These are phyloP conservation scores for Enoplolaimus lenunculus DNA, from an alignment of 2,888 invertebrate genomes.

Conservation along the genomic window DNA sequence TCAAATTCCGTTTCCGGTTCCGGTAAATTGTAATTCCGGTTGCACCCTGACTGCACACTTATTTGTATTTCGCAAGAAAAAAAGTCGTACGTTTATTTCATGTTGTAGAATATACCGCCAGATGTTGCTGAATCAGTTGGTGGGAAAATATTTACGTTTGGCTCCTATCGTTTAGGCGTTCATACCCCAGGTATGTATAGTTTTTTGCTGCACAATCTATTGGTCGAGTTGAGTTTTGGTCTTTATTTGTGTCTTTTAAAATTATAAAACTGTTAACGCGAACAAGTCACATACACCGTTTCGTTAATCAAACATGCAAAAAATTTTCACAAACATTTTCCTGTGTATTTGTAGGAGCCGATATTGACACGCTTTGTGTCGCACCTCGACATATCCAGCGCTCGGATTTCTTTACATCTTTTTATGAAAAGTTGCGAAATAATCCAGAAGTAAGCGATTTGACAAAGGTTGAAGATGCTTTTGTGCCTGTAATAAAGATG, in stretches of 20 bases:
- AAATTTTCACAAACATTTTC: too few relatives aligned
- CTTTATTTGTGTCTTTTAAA: too few relatives aligned
- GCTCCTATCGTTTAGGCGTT: slow-evolving; percentile 76
- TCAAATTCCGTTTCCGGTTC: too few relatives aligned
- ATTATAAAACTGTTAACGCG: too few relatives aligned
- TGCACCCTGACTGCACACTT: too few relatives aligned
- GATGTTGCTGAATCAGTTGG: slow-evolving; percentile 72
- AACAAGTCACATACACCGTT: too few relatives aligned
- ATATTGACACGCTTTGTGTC: slow-evolving; percentile 95
- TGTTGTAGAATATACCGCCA: slow-evolving; percentile 66
- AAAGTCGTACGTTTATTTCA: too few relatives aligned
- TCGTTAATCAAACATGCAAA: too few relatives aligned
- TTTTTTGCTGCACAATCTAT: too few relatives aligned
- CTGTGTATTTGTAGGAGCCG: slow-evolving; percentile 75
- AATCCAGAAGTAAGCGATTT: slow-evolving; percentile 49
- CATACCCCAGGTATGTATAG: slow-evolving; percentile 57
- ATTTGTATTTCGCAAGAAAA: too few relatives aligned
- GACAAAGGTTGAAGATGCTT: slow-evolving; percentile 89
- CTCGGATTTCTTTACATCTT: slow-evolving; percentile 83
- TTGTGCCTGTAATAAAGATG: slow-evolving; percentile 98
- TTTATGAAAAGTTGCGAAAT: slow-evolving; percentile 72
- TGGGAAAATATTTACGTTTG: slow-evolving; percentile 98
- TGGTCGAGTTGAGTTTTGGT: too few relatives aligned
- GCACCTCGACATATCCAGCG: slow-evolving; percentile 88
- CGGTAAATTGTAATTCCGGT: too few relatives aligned